Conservation (phyloP, 1,140 invertebrate genomes). For the Octopus bimaculoides region DNA sequence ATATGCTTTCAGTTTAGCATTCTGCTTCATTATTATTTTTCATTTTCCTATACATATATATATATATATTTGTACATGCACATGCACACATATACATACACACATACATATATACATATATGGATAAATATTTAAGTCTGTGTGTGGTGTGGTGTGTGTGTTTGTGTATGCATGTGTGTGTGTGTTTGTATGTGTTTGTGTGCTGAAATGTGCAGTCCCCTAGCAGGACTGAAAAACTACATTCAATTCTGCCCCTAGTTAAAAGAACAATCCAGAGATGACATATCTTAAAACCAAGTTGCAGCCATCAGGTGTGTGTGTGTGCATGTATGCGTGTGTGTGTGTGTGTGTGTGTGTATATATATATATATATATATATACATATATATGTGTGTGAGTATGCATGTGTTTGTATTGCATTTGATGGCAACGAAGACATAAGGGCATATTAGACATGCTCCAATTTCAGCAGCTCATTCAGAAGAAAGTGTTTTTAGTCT, state of each 20-base stretch:
- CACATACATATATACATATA: not conserved
- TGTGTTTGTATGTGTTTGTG: not conserved
- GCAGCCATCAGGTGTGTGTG: not conserved
- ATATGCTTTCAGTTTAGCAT: too few species aligned
- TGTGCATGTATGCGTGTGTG: not conserved
- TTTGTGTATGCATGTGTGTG: too few species aligned
- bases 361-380: not conserved
- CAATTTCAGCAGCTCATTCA: too few species aligned
- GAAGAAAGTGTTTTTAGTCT: too few species aligned
- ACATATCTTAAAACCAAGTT: too few species aligned
- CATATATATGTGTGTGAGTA: not conserved
- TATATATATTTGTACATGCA: not conserved
- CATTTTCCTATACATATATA: too few species aligned
- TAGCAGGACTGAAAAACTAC: too few species aligned
- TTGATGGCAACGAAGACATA: not conserved
- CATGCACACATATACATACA: not conserved
- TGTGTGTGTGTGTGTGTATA: not conserved
- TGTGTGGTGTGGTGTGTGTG: not conserved
- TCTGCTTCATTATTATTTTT: too few species aligned
- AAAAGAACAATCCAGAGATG: too few species aligned
- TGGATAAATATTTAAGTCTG: not conserved
- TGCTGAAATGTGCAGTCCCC: not conserved
- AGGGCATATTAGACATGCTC: too few species aligned
- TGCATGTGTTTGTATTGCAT: not conserved
- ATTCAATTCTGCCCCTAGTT: too few species aligned